Base-by-base conservation (phyloP, 2,113 vertebrate genomes). In the Myrmecophaga tridactyla region DNA sequence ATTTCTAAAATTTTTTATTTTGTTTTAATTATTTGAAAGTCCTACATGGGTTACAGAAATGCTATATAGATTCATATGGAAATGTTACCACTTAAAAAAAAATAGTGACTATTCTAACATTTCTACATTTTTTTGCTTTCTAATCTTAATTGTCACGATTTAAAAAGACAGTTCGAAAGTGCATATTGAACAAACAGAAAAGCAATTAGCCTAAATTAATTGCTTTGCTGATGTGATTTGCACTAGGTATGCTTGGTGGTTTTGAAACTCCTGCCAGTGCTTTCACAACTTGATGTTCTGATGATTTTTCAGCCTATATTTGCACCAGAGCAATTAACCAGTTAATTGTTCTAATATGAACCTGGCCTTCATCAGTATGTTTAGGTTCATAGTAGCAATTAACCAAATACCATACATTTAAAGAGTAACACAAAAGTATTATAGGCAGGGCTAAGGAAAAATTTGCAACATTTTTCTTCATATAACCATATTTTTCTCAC, bases 311-410 rank as follows among this genome's bases (percentile, higher is more conserved):
- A 93, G 94, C 95, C 95, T 94, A 94, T 95, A 96, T 96, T 95
- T 92, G 85, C 95, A 89, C 94, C 76, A 95, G 92, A 95, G 96
- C 96, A 97, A 97, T 97, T 97, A 97, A 95, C 96, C 94, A 96
- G 95, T 95, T 97, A 96, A 97, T 95, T 97, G 96, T 90, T 96
- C 82, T 86, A 96, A 96, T 94, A 87, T 96, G 96, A 97, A 91
- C 96, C 90, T 94, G 80, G 86, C 34, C 92, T 96, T 96, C 95
- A 96, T 97, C 88, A 91, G 95, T 90, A 92, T 96, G 94, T 95
- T 95, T 77, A 94, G 90, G 96, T 92, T 90, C 92, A 95, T 3
- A 80, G 86, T 36, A 94, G 75, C 77, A 95, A 96, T 96, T 95
- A 97, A 81, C 62, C 78, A 96, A 96, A 95, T 56, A 95, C 89